Percentiles rank a stretch among this genome's conserved stretches.
These are phyloP conservation scores for Zaprionus capensis DNA, from an alignment of 1,140 invertebrate genomes.

Conservation along the genomic window DNA sequence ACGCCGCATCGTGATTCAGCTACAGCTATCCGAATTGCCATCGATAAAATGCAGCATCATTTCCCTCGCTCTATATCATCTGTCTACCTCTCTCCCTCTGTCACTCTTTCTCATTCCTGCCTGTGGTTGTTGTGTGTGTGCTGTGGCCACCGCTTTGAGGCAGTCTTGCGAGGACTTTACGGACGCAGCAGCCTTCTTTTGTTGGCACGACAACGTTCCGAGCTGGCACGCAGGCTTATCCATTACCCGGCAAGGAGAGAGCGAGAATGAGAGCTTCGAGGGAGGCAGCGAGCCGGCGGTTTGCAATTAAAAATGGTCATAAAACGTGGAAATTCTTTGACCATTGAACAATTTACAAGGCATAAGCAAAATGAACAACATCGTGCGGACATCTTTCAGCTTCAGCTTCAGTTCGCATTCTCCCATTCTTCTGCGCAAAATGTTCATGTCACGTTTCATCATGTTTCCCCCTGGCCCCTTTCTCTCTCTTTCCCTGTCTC, in stretches of 20 bases:
- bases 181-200: neutral
- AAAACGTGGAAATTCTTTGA: slow-evolving; percentile 51
- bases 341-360: slow-evolving; percentile 73
- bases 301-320: slow-evolving; percentile 46
- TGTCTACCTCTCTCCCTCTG: neutral
- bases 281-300: neutral
- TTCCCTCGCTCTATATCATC: slow-evolving; percentile 3
- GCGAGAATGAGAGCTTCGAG: neutral
- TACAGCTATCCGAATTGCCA: slow-evolving; percentile 17
- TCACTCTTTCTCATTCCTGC: neutral
- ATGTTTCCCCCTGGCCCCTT: slow-evolving; percentile 2
- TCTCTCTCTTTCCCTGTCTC: neutral
- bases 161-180: neutral
- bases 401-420: neutral
- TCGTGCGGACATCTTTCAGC: slow-evolving; percentile 59
- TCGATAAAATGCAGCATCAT: slow-evolving; percentile 70
- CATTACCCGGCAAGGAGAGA: slow-evolving; percentile 8
- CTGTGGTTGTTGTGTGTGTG: neutral
- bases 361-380: slow-evolving; percentile 67
- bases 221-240: slow-evolving; percentile 28
- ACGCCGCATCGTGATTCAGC: slow-evolving; percentile 28
- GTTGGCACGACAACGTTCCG: slow-evolving; percentile 3
- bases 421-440: slow-evolving; percentile 10
- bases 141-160: neutral
- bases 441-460: slow-evolving; percentile 61